Conservation (phyloP, 1,140 invertebrate species). For the Pachypeltis micranthus region DNA sequence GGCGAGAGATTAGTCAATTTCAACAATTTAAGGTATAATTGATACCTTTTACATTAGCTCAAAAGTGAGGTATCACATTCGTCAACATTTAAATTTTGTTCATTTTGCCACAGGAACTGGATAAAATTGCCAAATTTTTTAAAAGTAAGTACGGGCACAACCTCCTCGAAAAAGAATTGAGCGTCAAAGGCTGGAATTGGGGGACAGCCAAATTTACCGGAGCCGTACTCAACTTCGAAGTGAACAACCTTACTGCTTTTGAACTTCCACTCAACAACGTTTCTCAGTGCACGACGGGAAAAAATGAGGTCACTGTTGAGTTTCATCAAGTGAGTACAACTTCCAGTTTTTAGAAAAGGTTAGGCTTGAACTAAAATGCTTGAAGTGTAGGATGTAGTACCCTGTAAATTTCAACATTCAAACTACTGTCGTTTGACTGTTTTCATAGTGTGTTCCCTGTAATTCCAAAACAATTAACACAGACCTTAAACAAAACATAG, state of each 20-base stretch:
- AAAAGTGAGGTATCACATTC: too few species aligned
- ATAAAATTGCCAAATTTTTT: constrained; percentile 77
- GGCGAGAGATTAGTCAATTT: too few species aligned
- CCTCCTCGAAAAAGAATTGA: constrained; percentile 82
- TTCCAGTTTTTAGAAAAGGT: too few species aligned
- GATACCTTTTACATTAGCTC: too few species aligned
- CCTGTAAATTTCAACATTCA: not conserved
- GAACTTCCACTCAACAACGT: constrained; percentile 94
- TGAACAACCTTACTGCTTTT: constrained; percentile 80
- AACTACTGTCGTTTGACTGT: too few species aligned
- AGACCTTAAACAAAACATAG: too few species aligned
- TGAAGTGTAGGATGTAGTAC: not conserved
- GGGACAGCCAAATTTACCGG: constrained; percentile 90
- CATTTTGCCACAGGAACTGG: constrained; percentile 68
- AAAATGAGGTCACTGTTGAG: constrained; percentile 97
- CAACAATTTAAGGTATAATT: too few species aligned
- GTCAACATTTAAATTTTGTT: too few species aligned
- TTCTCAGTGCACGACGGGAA: constrained; percentile 90
- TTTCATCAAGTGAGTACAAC: constrained; percentile 72
- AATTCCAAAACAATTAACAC: too few species aligned
- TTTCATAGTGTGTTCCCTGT: too few species aligned
- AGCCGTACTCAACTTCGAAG: constrained; percentile 82
- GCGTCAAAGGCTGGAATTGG: constrained; percentile 99
- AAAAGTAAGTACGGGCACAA: constrained; percentile 70
- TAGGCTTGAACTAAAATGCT: not conserved